phyloP scores from a whole-genome alignment of 1,140 invertebrate species.

The Sycophila sp. region DNA sequence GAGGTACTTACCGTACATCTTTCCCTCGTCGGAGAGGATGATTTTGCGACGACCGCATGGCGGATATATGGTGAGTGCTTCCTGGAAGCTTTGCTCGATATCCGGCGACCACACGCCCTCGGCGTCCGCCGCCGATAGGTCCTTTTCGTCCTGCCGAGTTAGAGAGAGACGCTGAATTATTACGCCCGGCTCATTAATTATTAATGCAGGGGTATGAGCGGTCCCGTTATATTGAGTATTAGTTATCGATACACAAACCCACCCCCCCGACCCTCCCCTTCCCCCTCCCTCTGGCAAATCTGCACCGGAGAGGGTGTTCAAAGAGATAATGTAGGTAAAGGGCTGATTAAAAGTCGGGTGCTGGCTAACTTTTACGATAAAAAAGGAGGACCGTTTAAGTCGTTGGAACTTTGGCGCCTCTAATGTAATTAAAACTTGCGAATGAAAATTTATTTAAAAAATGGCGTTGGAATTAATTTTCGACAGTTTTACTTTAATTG shows the following conservation, averaged over 20 bases:
- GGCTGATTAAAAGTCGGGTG: too few species aligned
- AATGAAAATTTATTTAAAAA: too few species aligned
- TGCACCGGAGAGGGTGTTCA: slow-evolving; percentile 1
- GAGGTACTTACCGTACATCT: slow-evolving; percentile 98
- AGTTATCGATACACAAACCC: background rate
- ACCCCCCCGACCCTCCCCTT: background rate
- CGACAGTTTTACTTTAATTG: too few species aligned
- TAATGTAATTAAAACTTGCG: too few species aligned
- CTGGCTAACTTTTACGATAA: too few species aligned
- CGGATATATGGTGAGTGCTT: slow-evolving; percentile 99
- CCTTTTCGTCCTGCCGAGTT: slow-evolving; percentile 82
- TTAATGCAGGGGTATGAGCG: background rate
- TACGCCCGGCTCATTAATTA: slow-evolving; percentile 4
- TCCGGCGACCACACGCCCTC: slow-evolving; percentile 99
- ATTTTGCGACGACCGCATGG: slow-evolving; percentile 99
- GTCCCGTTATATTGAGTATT: background rate
- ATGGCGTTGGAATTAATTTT: too few species aligned
- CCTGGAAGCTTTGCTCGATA: slow-evolving; percentile 99
- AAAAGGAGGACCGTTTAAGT: too few species aligned
- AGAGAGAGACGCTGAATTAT: slow-evolving; percentile 15
- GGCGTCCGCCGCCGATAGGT: slow-evolving; percentile 91
- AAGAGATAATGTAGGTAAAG: too few species aligned
- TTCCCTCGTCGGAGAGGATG: slow-evolving; percentile 99
- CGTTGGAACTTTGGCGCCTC: too few species aligned
- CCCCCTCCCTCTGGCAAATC: background rate